Evolutionary conservation across 2,113 vertebrate genomes (phyloP), one percentile per base, ranked within the genome.

Genomic region (Hippocampus zosterae): DNA sequence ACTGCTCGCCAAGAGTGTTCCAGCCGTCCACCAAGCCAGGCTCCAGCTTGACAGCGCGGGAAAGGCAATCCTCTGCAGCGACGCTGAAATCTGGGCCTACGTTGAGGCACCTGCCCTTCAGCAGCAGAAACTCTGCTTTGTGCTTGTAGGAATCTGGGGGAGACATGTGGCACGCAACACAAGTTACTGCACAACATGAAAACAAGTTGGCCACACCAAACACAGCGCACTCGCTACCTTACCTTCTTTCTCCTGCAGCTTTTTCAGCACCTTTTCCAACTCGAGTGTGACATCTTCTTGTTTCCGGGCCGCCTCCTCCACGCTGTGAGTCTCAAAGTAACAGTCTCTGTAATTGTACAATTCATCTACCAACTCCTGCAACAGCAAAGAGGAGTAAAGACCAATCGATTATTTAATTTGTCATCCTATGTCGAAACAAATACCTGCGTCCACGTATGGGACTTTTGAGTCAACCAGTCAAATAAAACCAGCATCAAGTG

Each of bases 1-100:
- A 95, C 83, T 95, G 93, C 83, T 97, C 95, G 15, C 95, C 95
- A 75, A 97, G 80, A 40, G 92, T 93, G 89, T 96, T 97, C 95
- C 95, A 96, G 59, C 91, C 95, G 69, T 96, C 94, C 5, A 95
- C 93, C 72, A 96, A 88, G 41, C 89, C 84, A 0, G 95, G 95
- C 9, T 95, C 90, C 88, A 97, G 87, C 80, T 97, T 97, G 69
- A 97, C 94, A 0, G 95, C 94, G 3, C 93, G 92, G 40, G 94
- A 94, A 21, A 97, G 92, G 66, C 89, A 88, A 68, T 94, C 93
- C 71, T 97, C 94, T 0, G 95, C 94, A 41, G 75, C 67, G 0
- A 83, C 48, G 21, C 90, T 95, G 40, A 93, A 95, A 55, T 91
- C 90, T 0, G 92, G 87, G 19, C 86, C 87, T 11, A 94, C 91